Evolutionary conservation across 2,888 invertebrate species (phyloP).

Genomic region (Entomobrya proxima): DNA sequence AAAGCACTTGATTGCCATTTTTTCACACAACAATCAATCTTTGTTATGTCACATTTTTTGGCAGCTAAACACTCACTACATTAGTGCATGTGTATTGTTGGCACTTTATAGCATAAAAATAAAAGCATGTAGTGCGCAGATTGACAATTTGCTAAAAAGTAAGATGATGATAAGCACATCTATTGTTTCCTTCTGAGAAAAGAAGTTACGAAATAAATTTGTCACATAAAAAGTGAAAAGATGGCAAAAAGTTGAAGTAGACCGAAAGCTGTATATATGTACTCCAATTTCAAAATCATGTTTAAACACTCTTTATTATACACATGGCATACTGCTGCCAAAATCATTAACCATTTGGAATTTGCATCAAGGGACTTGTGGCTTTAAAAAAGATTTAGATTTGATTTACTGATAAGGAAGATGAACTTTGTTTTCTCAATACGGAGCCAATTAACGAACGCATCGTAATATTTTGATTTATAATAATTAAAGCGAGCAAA

Average conservation of each 20-base stretch:
- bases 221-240: no score
- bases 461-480: neutral
- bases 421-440: neutral
- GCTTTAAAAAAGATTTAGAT: neutral
- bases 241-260: no score
- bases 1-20: neutral
- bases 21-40: slow-evolving; percentile 17
- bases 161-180: neutral
- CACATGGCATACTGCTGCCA: neutral
- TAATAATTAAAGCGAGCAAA: neutral
- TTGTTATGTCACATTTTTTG: slow-evolving; percentile 44
- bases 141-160: neutral
- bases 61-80: slow-evolving; percentile 14
- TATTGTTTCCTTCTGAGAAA: neutral
- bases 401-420: slow-evolving; percentile 22
- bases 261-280: no score
- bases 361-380: neutral
- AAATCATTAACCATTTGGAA: slow-evolving; percentile 5
- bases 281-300: no score
- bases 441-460: neutral
- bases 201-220: neutral
- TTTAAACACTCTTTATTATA: no score
- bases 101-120: neutral
- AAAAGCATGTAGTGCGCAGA: neutral
- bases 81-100: neutral